phyloP scores from a whole-genome alignment of 2,888 invertebrate species.

The Priocnemis perturbator region DNA sequence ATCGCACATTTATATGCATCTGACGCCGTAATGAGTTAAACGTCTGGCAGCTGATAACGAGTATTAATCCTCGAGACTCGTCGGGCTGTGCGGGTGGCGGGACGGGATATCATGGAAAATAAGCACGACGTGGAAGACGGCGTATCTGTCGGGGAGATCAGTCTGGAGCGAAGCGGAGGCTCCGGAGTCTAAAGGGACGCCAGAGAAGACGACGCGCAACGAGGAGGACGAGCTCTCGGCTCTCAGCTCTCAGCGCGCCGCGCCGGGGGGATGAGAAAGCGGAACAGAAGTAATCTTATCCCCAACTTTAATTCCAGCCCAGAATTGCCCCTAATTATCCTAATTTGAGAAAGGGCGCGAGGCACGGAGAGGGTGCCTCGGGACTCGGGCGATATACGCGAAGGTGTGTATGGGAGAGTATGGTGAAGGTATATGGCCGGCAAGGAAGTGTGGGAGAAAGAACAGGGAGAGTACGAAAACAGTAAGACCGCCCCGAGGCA shows the following conservation, averaged over 20 bases:
- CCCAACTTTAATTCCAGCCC: conserved; percentile 50
- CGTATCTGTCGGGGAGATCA: not conserved
- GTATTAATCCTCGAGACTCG: conserved; percentile 28
- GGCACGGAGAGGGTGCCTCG: conserved; percentile 7
- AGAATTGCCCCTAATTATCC: conserved; percentile 58
- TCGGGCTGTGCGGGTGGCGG: not conserved
- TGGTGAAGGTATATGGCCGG: not conserved
- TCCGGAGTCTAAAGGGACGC: not conserved
- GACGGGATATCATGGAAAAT: conserved; percentile 31
- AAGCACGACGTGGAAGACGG: conserved; percentile 3
- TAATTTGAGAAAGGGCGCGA: conserved; percentile 45
- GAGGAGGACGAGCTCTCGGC: not conserved
- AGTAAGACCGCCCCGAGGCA: conserved; percentile 20
- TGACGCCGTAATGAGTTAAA: conserved; percentile 12
- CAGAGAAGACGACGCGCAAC: not conserved
- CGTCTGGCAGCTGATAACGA: conserved; percentile 26
- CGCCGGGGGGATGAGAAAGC: conserved; percentile 26
- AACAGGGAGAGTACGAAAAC: conserved; percentile 6
- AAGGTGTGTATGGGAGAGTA: not conserved
- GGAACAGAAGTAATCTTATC: conserved; percentile 55
- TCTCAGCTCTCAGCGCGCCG: too few species aligned
- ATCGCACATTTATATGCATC: conserved; percentile 4
- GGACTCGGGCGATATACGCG: conserved; percentile 5
- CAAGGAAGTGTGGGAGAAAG: not conserved
- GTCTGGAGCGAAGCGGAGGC: not conserved